Base-by-base conservation (phyloP, 2,113 vertebrate species). In the Dicentrarchus labrax region DNA sequence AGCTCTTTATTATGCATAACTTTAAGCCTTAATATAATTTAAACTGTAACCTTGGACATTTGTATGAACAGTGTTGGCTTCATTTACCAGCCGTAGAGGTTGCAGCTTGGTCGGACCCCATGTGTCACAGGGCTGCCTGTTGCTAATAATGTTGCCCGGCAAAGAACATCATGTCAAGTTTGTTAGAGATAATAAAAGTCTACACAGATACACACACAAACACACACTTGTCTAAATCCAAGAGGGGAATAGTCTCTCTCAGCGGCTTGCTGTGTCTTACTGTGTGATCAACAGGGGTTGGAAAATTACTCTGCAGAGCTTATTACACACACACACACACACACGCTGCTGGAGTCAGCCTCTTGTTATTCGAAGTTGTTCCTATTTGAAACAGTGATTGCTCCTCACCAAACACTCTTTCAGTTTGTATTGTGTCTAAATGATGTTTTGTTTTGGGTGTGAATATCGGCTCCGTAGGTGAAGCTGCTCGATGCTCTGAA, bases 221-320 rank as follows among this genome's bases (percentile, higher is more conserved):
- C 81, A 48, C 60, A 75, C 70, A 71, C 90, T 67, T 48, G 73
- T 80, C 66, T 70, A 71, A 85, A 78, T 72, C 72, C 79, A 79
- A 85, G 82, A 73, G 85, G 71, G 73, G 78, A 80, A 76, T 70
- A 70, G 76, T 83, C 69, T 86, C 54, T 74, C 78, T 69, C 67
- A 78, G 71, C 22, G 0, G 45, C 71, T 70, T 17, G 24, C 87
- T 72, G 69, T 48, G 74, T 78, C 74, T 70, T 13, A 80, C 80
- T 76, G 71, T 84, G 82, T 86, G 84, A 90, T 88, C 84, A 87
- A 83, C 86, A 83, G 87, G 77, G 80, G 85, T 72, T 78, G 71
- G 83, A 86, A 91, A 89, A 89, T 86, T 72, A 87, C 82, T 85
- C 82, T 86, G 81, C 78, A 86, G 83, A 80, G 79, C 72, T 74